Conservation (phyloP, 1,140 invertebrate species). For the Sinonovacula constricta region DNA sequence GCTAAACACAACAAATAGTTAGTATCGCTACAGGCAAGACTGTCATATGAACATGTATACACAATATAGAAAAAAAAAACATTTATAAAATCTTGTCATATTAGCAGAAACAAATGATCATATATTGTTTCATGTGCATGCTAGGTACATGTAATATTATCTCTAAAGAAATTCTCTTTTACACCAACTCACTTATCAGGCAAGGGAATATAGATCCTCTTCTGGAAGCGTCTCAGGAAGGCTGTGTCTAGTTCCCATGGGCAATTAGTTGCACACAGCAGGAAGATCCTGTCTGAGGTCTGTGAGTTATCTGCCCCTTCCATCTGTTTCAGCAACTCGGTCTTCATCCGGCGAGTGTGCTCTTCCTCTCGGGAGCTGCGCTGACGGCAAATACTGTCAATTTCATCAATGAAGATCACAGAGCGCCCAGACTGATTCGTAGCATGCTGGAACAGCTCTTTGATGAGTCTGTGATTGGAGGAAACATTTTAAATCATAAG, state of each 20-base stretch:
- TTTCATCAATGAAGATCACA: constrained; percentile 83
- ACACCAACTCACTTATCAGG: constrained; percentile 81
- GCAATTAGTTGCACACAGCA: constrained; percentile 84
- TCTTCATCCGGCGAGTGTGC: constrained; percentile 81
- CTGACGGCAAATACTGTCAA: constrained; percentile 82
- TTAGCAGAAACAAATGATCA: no score
- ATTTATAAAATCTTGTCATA: no score
- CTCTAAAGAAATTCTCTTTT: no score
- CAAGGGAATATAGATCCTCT: constrained; percentile 82
- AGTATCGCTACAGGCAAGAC: no score
- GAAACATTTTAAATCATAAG: no score
- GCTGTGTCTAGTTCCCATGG: constrained; percentile 84
- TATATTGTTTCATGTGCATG: no score
- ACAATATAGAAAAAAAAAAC: no score
- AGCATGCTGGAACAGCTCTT: constrained; percentile 79
- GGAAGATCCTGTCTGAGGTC: constrained; percentile 74
- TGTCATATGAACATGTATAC: no score
- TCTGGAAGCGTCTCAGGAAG: constrained; percentile 82
- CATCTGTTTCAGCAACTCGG: constrained; percentile 81
- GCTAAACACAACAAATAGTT: no score
- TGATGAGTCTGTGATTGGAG: constrained; percentile 76
- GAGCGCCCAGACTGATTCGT: constrained; percentile 73
- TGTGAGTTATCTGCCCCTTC: constrained; percentile 76
- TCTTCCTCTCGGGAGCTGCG: constrained; percentile 80
- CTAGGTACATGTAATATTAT: no score